Conservation (phyloP, 2,797 vertebrate species). For the Cynodonichthys magdalenae region DNA sequence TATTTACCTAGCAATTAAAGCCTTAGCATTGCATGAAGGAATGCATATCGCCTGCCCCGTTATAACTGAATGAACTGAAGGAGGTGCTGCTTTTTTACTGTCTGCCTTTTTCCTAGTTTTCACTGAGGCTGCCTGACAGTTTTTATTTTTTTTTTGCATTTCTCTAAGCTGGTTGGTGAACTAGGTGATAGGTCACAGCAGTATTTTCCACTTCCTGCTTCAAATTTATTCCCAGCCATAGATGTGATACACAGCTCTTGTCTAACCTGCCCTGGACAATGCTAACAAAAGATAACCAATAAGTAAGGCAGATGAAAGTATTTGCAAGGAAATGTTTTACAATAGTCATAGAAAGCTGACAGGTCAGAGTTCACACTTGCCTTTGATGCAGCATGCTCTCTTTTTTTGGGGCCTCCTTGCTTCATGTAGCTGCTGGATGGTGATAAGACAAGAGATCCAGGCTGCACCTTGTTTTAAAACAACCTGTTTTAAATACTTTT, state of each 20-base stretch:
- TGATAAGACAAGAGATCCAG: constrained; percentile 67
- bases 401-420: constrained; percentile 42
- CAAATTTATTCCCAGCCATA: constrained; percentile 23
- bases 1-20: background rate
- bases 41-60: too few species aligned
- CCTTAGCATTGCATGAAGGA: too few species aligned
- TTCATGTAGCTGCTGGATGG: constrained; percentile 43
- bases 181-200: constrained; percentile 66
- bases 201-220: constrained; percentile 4
- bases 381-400: constrained; percentile 28
- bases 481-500: background rate
- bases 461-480: background rate
- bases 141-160: too few species aligned
- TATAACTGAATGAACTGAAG: background rate
- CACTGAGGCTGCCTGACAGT: constrained; percentile 23
- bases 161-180: constrained; percentile 47
- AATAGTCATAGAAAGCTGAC: too few species aligned
- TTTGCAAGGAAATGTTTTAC: constrained; percentile 12
- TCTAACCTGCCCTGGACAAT: constrained; percentile 34
- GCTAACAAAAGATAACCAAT: background rate
- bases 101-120: constrained; percentile 17
- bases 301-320: background rate
- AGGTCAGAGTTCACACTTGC: too few species aligned
- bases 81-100: constrained; percentile 6
- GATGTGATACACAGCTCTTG: constrained; percentile 34